Evolutionary conservation across 2,113 vertebrate genomes (phyloP).

Genomic region (Tachysurus vachellii): DNA sequence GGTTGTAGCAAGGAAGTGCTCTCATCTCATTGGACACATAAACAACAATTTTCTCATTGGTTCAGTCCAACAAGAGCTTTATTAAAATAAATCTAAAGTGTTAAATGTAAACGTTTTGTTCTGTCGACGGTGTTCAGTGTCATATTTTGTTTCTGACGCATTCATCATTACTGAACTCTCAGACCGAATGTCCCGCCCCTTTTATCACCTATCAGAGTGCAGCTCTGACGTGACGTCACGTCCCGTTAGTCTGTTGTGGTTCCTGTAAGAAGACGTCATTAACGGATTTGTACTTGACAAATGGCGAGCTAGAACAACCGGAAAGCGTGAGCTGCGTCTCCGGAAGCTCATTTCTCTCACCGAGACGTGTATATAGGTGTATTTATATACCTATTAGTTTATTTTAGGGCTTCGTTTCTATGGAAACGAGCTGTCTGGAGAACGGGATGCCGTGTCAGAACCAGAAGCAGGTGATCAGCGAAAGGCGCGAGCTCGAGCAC

Average conservation of each 20-base stretch:
- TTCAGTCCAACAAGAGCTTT: neutral
- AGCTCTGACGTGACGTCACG: neutral
- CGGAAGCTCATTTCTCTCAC: neutral
- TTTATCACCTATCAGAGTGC: neutral
- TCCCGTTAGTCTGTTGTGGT: constrained; percentile 24
- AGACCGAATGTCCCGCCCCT: neutral
- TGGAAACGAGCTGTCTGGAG: constrained; percentile 48
- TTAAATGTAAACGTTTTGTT: neutral
- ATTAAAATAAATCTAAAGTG: neutral
- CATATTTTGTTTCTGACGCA: neutral
- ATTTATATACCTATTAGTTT: too few relatives aligned
- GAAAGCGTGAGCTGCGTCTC: neutral
- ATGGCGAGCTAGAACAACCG: constrained; percentile 29
- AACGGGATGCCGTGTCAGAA: constrained; percentile 73
- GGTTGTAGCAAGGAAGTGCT: neutral
- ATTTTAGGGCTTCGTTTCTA: constrained; percentile 23
- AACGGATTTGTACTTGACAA: neutral
- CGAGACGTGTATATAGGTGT: neutral
- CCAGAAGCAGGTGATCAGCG: constrained; percentile 58
- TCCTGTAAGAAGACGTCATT: constrained; percentile 2
- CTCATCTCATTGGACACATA: neutral
- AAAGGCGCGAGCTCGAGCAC: constrained; percentile 48
- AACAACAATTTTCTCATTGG: neutral
- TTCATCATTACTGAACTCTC: neutral
- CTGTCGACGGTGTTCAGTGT: too few relatives aligned